Evolutionary conservation across 2,113 vertebrate species (phyloP).

Genomic region (Mirounga angustirostris): DNA sequence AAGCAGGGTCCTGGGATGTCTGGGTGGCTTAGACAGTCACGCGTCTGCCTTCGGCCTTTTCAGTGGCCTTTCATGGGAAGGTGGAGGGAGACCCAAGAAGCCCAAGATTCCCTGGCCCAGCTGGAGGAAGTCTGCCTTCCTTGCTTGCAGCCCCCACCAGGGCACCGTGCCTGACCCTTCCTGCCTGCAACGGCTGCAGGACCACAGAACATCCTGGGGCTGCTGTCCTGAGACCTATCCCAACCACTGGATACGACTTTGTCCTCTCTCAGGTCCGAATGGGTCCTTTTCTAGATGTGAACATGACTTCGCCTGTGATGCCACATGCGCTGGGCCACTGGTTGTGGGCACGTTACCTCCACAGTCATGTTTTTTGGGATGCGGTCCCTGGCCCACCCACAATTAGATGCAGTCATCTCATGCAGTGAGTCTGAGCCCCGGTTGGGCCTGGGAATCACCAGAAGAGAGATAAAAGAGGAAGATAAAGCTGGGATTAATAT

Average conservation of each 20-base stretch:
- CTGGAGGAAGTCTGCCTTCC: not conserved
- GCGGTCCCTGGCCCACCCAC: not conserved
- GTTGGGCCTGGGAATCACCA: not conserved
- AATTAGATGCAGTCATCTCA: not conserved
- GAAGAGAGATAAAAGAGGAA: not conserved
- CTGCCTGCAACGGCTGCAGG: too few relatives aligned
- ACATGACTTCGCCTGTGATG: not conserved
- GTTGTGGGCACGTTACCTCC: too few relatives aligned
- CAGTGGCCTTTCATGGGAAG: not conserved
- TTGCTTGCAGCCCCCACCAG: not conserved
- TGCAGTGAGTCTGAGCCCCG: not conserved
- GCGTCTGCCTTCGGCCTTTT: not conserved
- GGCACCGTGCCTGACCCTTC: rapidly evolving
- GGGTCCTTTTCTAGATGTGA: not conserved
- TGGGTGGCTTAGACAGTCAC: not conserved
- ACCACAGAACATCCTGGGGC: not conserved
- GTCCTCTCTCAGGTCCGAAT: not conserved
- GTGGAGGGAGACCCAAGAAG: not conserved
- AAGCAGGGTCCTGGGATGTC: not conserved
- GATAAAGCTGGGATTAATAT: not conserved
- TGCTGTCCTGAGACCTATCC: not conserved
- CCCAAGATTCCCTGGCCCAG: not conserved
- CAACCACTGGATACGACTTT: too few relatives aligned
- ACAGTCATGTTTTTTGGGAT: not conserved
- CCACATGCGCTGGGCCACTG: not conserved